phyloP scores from a whole-genome alignment of 2,113 vertebrate species.

The Alaudala cheleensis region DNA sequence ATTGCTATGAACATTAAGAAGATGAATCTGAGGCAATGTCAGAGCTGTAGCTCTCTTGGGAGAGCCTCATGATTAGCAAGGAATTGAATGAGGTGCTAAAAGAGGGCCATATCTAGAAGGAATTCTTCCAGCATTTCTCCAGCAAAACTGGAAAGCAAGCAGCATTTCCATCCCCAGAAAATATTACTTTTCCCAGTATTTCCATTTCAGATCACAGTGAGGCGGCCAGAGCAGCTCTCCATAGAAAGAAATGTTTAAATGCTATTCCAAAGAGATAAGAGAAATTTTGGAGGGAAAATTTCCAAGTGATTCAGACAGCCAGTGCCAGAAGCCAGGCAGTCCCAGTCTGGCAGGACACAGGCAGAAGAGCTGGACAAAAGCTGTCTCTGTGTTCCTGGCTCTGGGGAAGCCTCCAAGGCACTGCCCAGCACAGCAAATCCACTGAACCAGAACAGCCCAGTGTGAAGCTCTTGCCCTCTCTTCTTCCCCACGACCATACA shows the following conservation, averaged over 20 bases:
- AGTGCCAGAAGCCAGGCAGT: not conserved
- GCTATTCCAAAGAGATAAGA: not conserved
- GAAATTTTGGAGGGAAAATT: not conserved
- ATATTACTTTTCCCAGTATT: not conserved
- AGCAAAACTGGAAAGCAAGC: not conserved
- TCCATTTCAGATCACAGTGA: not conserved
- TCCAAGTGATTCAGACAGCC: not conserved
- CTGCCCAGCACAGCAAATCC: not conserved
- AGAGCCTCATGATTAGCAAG: not conserved
- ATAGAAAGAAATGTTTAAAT: not conserved
- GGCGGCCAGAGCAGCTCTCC: not conserved
- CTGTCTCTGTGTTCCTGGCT: not conserved
- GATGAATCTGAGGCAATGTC: not conserved
- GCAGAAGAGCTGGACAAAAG: not conserved
- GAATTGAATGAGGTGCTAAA: not conserved
- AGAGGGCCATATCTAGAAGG: not conserved
- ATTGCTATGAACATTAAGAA: not conserved
- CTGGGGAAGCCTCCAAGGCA: not conserved
- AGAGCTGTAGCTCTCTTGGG: not conserved
- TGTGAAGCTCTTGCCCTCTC: rapidly evolving
- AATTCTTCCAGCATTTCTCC: not conserved
- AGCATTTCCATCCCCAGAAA: not conserved
- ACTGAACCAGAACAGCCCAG: not conserved
- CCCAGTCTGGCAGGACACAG: not conserved
- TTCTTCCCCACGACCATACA: rapidly evolving